Percentiles rank a stretch among this genome's conserved stretches.
Evolutionary conservation across 2,797 vertebrate genomes (phyloP).

Genomic region (Tympanoctomys barrerae): DNA sequence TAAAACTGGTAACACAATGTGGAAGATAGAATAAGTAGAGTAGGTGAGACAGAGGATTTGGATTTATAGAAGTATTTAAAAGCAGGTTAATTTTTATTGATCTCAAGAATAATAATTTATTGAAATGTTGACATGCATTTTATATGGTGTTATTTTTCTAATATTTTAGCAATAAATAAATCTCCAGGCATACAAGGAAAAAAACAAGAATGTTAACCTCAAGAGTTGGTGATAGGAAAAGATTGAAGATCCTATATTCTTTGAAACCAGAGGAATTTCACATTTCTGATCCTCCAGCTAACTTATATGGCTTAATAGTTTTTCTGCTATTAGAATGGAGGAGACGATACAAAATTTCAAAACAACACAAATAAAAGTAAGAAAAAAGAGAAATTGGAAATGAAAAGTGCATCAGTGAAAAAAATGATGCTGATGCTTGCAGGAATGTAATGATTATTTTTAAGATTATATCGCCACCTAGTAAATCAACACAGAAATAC

Average conservation of each 20-base stretch:
- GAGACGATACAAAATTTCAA: neutral
- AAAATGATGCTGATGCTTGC: neutral
- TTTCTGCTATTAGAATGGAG: conserved; percentile 35
- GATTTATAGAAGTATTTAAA: conserved; percentile 15
- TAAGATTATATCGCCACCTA: conserved; percentile 88
- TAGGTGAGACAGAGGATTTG: neutral
- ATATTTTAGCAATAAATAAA: conserved; percentile 18
- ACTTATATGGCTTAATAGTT: neutral
- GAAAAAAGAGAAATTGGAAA: conserved; percentile 44
- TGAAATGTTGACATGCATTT: neutral
- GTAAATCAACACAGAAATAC: conserved; percentile 83
- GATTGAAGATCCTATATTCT: neutral
- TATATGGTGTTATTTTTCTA: neutral
- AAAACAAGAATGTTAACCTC: neutral
- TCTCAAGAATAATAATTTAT: neutral
- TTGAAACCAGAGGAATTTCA: conserved; percentile 3
- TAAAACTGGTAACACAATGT: neutral
- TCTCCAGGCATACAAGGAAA: neutral
- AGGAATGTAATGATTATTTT: conserved; percentile 79
- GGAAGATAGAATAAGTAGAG: neutral
- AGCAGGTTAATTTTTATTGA: neutral
- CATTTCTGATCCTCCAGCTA: conserved; percentile 4
- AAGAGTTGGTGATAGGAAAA: neutral
- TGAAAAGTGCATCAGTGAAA: neutral
- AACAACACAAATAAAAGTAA: conserved; percentile 36